Evolutionary conservation across 2,797 vertebrate genomes (phyloP).

Genomic region (Nothura maculosa): DNA sequence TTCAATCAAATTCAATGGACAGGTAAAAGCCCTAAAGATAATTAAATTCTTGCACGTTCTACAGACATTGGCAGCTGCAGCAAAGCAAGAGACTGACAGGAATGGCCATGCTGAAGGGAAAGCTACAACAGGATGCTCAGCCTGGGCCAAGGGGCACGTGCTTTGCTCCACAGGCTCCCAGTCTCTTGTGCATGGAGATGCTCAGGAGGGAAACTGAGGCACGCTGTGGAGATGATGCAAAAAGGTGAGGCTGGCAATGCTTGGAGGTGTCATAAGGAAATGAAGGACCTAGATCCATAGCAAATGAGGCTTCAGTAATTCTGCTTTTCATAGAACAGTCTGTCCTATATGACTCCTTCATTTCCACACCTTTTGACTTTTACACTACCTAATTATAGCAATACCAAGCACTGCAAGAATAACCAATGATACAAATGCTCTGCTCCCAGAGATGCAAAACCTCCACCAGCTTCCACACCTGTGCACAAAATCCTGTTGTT

Average conservation of each 20-base stretch:
- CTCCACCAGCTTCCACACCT: neutral
- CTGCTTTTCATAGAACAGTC: accelerated
- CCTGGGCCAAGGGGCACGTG: accelerated
- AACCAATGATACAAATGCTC: neutral
- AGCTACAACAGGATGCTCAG: neutral
- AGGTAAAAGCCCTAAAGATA: neutral
- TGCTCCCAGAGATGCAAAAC: neutral
- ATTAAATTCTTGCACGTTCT: constrained; percentile 35
- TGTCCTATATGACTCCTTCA: neutral
- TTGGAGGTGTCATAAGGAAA: neutral
- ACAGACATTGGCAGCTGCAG: neutral
- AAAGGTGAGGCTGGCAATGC: neutral
- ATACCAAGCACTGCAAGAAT: constrained; percentile 1
- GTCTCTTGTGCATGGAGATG: neutral
- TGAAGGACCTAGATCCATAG: neutral
- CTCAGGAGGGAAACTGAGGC: neutral
- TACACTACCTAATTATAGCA: neutral
- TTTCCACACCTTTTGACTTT: neutral
- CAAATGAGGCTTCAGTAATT: neutral
- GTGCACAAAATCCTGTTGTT: accelerated
- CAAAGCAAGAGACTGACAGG: neutral
- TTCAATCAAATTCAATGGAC: neutral
- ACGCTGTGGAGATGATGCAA: neutral
- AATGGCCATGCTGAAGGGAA: neutral
- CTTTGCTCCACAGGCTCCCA: accelerated